These are phyloP conservation scores for Blastobasis adustella DNA, from an alignment of 2,888 invertebrate species.

Conservation along the genomic window DNA sequence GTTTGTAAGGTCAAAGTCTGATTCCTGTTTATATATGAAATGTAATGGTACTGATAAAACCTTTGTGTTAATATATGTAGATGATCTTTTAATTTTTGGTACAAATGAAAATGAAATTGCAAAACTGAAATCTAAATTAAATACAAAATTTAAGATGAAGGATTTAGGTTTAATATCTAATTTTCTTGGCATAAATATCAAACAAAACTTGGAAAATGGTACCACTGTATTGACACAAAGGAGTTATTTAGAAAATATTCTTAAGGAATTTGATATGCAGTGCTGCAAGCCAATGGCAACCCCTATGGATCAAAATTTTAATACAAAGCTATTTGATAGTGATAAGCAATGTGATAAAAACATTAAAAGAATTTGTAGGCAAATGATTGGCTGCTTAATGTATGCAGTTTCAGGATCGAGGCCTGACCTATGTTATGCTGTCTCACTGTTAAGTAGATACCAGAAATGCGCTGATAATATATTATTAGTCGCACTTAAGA, in stretches of 20 bases:
- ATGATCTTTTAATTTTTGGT: constrained; percentile 9
- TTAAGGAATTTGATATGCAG: constrained; percentile 7
- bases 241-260: constrained; percentile 6
- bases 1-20: constrained; percentile 10
- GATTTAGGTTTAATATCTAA: constrained; percentile 7
- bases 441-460: constrained; percentile 2
- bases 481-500: too few species aligned
- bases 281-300: constrained; percentile 8
- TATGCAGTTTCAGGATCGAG: constrained; percentile 18
- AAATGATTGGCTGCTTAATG: constrained; percentile 14
- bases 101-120: constrained; percentile 3
- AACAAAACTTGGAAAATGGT: constrained; percentile 5
- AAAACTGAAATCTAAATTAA: constrained; percentile 5
- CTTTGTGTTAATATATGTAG: constrained; percentile 12
- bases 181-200: constrained; percentile 9
- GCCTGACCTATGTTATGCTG: constrained; percentile 13
- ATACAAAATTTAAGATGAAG: constrained; percentile 9
- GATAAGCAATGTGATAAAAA: constrained; percentile 5
- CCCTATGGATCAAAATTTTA: constrained; percentile 14
- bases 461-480: too few species aligned
- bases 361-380: constrained; percentile 13
- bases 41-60: constrained; percentile 3
- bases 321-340: constrained; percentile 9
- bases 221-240: constrained; percentile 7
- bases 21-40: constrained; percentile 12